These are phyloP conservation scores for Alectura lathami DNA, from an alignment of 2,113 vertebrate genomes.

Conservation along the genomic window DNA sequence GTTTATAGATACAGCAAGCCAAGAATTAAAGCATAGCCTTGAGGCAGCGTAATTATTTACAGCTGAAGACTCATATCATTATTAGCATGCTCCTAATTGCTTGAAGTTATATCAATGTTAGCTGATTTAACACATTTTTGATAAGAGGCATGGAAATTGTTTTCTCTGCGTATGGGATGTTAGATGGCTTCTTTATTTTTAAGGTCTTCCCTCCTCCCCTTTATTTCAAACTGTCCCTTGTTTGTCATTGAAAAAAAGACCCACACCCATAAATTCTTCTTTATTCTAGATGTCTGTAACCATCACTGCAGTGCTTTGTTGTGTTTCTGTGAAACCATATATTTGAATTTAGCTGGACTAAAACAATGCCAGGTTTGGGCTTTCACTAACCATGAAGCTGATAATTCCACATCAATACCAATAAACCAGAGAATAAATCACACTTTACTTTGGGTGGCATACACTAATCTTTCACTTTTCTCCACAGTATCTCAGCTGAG, in stretches of 20 bases:
- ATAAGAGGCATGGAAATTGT: conserved; percentile 89
- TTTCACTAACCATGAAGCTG: conserved; percentile 39
- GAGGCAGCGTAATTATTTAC: conserved; percentile 99
- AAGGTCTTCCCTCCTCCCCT: conserved; percentile 22
- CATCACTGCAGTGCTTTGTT: neutral
- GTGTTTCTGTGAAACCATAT: neutral
- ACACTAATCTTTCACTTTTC: conserved; percentile 4
- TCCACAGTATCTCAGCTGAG: neutral
- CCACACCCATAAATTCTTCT: conserved; percentile 8
- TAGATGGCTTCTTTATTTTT: conserved; percentile 62
- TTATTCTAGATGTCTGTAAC: neutral
- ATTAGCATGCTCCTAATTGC: conserved; percentile 99
- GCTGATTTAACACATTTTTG: conserved; percentile 95
- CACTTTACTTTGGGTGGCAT: conserved; percentile 18
- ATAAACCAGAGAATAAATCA: conserved; percentile 59
- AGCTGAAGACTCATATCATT: conserved; percentile 99
- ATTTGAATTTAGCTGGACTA: conserved; percentile 29
- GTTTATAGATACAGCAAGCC: conserved; percentile 98
- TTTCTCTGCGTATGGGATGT: conserved; percentile 86
- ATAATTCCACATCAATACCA: conserved; percentile 39
- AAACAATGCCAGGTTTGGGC: conserved; percentile 5
- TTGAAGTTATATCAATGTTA: conserved; percentile 99
- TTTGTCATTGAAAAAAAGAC: conserved; percentile 22
- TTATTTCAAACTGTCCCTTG: conserved; percentile 21
- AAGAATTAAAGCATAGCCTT: conserved; percentile 98